Evolutionary conservation across 1,140 invertebrate species (phyloP).

Genomic region (Drosophila pectinifera): DNA sequence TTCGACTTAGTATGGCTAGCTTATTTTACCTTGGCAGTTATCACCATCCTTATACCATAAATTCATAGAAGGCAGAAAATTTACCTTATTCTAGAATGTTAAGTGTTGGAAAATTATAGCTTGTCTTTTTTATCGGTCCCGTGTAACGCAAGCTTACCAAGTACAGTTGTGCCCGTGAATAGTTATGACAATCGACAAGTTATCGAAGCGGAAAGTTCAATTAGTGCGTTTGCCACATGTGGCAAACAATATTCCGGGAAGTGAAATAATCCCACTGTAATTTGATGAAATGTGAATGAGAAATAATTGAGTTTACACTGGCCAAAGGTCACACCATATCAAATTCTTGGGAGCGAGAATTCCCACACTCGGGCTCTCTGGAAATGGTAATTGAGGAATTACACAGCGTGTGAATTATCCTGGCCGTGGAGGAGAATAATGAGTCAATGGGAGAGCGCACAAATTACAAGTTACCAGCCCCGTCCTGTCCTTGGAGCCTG

Average conservation of each 20-base stretch:
- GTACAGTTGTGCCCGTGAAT: not conserved
- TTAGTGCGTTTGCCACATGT: too few relatives aligned
- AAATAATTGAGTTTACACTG: constrained; percentile 8
- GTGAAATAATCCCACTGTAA: not conserved
- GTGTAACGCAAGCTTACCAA: not conserved
- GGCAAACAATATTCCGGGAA: not conserved
- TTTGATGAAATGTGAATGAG: not conserved
- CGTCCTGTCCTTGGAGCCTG: too few relatives aligned
- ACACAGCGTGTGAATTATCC: constrained; percentile 2
- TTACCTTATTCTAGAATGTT: not conserved
- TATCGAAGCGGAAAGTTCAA: not conserved
- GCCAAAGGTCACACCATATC: not conserved
- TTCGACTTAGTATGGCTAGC: too few relatives aligned
- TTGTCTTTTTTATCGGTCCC: too few relatives aligned
- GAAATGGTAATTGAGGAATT: constrained; percentile 15
- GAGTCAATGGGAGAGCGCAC: too few relatives aligned
- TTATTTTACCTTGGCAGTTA: too few relatives aligned
- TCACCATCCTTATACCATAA: too few relatives aligned
- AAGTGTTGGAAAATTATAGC: not conserved
- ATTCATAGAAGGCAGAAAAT: too few relatives aligned
- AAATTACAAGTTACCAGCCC: not conserved
- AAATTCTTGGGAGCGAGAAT: not conserved
- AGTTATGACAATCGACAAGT: not conserved
- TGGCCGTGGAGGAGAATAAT: too few relatives aligned
- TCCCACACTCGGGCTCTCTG: not conserved